Base-by-base conservation (phyloP, 2,797 vertebrate genomes). In the Salmo trutta region DNA sequence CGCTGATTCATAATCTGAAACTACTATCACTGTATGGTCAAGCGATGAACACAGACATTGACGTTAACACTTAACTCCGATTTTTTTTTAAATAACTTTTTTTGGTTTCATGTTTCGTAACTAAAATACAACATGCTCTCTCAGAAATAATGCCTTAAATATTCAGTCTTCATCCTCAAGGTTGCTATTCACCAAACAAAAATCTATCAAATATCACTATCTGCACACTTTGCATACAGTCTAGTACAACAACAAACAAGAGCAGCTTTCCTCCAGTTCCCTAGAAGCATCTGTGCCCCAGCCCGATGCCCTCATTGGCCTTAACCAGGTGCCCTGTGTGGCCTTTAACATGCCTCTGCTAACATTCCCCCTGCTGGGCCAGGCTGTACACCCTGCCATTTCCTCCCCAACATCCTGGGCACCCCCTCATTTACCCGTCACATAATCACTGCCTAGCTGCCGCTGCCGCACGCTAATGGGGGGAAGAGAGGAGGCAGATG, bases 341-440 rank as follows among this genome's bases (percentile, higher is more conserved):
- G 92, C 92, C 91, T 93, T 93, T 90, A 95, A 95, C 95, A 79
- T 92, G 93, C 93, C 95, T 96, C 95, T 96, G 24, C 96, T 95
- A 95, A 94, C 94, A 95, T 94, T 93, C 94, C 95, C 95, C 96
- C 95, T 91, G 96, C 95, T 94, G 96, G 88, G 95, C 91, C 84
- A 89, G 92, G 88, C 67, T 83, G 81, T 72, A 71, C 56, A 98
- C 95, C 96, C 96, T 96, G 96, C 96, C 96, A 97, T 98, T 99
- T 99, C 96, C 96, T 97, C 95, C 94, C 94, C 95, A 95, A 96
- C 94, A 94, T 93, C 68, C 88, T 93, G 90, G 91, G 95, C 94
- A 96, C 95, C 93, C 94, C 98, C 98, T 99, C 95, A 99, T 99
- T 98, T 99, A 95, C 96, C 95, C 95, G 97, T 98, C 97, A 96